Evolutionary conservation across 2,113 vertebrate species (phyloP).

Genomic region (Campylomormyrus numenius): DNA sequence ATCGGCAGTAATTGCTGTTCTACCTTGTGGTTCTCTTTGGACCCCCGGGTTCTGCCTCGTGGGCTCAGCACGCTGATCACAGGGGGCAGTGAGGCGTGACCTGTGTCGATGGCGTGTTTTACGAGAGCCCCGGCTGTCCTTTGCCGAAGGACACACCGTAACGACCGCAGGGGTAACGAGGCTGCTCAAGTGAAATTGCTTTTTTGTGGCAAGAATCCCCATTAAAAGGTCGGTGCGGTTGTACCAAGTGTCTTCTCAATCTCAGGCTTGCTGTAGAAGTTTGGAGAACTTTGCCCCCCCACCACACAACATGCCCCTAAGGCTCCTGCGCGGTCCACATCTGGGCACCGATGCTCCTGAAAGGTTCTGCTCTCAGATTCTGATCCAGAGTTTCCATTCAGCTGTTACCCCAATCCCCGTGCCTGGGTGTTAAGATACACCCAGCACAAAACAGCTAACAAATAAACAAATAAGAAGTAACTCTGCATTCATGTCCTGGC

Average conservation of each 20-base stretch:
- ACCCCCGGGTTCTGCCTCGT: not conserved
- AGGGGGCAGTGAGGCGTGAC: not conserved
- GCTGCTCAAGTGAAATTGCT: not conserved
- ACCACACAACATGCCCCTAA: not conserved
- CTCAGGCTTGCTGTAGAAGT: not conserved
- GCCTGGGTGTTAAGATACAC: not conserved
- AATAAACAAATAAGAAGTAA: not conserved
- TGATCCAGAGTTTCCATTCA: not conserved
- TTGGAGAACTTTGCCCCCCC: not conserved
- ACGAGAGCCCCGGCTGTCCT: not conserved
- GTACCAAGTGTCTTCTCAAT: not conserved
- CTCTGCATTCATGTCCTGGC: not conserved
- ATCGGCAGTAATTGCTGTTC: not conserved
- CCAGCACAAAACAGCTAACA: not conserved
- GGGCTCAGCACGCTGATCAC: not conserved
- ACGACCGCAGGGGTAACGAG: not conserved
- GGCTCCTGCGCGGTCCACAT: not conserved
- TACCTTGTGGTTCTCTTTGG: not conserved
- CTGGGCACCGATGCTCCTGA: not conserved
- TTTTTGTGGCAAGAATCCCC: not conserved
- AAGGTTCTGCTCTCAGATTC: not conserved
- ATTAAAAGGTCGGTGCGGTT: not conserved
- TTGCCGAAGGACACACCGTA: not conserved
- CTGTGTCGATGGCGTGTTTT: not conserved
- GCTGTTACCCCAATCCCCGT: not conserved